Base-by-base conservation (phyloP, 1,140 invertebrate species). In the Pomacea maculata region DNA sequence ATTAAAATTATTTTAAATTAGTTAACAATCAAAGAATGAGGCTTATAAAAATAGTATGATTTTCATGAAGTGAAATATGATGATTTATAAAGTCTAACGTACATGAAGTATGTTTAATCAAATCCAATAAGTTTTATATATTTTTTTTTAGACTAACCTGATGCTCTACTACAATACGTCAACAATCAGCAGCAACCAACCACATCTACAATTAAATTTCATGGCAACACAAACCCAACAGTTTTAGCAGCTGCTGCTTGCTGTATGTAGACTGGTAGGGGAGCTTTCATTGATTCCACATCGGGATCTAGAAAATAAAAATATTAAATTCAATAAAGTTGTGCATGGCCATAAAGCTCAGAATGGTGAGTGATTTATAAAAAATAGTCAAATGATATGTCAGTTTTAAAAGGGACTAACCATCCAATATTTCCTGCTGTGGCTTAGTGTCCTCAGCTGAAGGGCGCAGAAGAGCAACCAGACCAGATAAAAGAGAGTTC, bases 241-340 rank as follows among this genome's bases (percentile, higher is more conserved):
- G 87, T 87, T 85, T 92, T 92, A 21, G 91, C 90, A 68, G 90
- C 87, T n/a, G 91, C 90, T 76, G 91, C 91, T 85, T 92, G 91
- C 74, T 92, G 91, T 72, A 91, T 86, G 88, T 87, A 91, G 0
- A 91, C 86, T 68, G 90, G 89, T 8, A 92, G 83, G 34, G 90
- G 89, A n/a, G 87, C 82, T 77, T 84, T 87, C 73, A 89, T 86
- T 68, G 86, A 86, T 10, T 85, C 84, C 52, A 86, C 84, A 80
- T 87, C 83, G 55, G 86, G 85, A 85, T 90, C 89, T 90, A 80
- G n/a, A 85, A 82, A 76, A 45, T 82, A 78, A 81, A 71, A 68
- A 68, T 19, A 19, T 19, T 55, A 67, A 15, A 78, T 19, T 25
- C 29, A 67, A 6, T 45, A 0, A 45, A 4, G 34, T 45, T 45